phyloP scores from a whole-genome alignment of 2,113 vertebrate species.

The Hassar affinis region DNA sequence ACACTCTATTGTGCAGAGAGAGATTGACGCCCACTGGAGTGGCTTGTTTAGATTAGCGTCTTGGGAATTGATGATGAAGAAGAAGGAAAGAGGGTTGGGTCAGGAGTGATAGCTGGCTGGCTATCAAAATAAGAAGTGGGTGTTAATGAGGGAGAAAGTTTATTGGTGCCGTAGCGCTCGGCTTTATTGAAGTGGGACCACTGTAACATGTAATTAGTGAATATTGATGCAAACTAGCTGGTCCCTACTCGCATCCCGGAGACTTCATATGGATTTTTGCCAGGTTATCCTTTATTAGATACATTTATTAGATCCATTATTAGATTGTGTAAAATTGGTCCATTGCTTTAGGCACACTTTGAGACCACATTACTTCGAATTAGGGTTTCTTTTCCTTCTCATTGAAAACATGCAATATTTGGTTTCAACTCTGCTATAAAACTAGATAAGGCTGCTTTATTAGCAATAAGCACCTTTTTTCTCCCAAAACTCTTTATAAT shows the following conservation, averaged over 20 bases:
- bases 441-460: conserved; percentile 14
- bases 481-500: neutral
- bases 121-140: conserved; percentile 36
- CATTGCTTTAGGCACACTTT: neutral
- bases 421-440: neutral
- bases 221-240: conserved; percentile 48
- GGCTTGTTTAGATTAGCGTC: conserved; percentile 33
- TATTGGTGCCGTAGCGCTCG: conserved; percentile 34
- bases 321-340: conserved; percentile 13
- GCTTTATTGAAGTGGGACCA: conserved; percentile 53
- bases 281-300: conserved; percentile 38
- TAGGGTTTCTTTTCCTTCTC: neutral
- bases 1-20: neutral
- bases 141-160: conserved; percentile 49
- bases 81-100: neutral
- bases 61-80: conserved; percentile 20
- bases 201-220: conserved; percentile 48
- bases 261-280: conserved; percentile 33
- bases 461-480: neutral
- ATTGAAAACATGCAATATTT: neutral
- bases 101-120: conserved; percentile 29
- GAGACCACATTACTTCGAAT: neutral
- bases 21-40: conserved; percentile 34
- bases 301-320: conserved; percentile 33
- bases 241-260: conserved; percentile 32